Conservation (phyloP, 1,140 invertebrate species). For the Eciton burchellii region DNA sequence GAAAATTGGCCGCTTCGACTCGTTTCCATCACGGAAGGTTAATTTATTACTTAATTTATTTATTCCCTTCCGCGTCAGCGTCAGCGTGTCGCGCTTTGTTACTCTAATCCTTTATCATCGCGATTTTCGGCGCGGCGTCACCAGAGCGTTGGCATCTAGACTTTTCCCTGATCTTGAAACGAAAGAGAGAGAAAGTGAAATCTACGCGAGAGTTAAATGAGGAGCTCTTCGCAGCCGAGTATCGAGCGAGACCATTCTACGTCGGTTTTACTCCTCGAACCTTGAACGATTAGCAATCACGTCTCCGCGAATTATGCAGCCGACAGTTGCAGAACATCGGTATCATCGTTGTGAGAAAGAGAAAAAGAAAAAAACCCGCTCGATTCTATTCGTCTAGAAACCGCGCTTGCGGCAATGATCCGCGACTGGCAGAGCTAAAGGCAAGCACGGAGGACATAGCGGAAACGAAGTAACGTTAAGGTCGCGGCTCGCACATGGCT, state of each 20-base stretch:
- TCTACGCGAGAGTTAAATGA: not conserved
- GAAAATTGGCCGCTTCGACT: conserved; percentile 65
- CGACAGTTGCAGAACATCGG: not conserved
- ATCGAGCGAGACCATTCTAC: too few species aligned
- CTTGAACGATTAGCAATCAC: too few species aligned
- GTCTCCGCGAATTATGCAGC: not conserved
- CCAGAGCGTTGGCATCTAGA: too few species aligned
- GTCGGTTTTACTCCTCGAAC: too few species aligned
- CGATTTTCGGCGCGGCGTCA: conserved; percentile 14
- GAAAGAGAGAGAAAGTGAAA: conserved; percentile 8
- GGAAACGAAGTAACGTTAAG: conserved; percentile 8
- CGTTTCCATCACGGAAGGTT: too few species aligned
- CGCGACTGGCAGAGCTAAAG: not conserved
- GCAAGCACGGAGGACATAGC: not conserved
- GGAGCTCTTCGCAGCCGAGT: too few species aligned
- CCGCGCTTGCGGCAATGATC: not conserved
- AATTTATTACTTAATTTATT: conserved; percentile 70
- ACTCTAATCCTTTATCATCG: conserved; percentile 19
- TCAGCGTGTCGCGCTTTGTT: conserved; percentile 64
- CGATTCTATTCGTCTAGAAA: not conserved
- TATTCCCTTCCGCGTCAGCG: conserved; percentile 64
- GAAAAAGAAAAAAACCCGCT: not conserved
- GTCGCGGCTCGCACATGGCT: conserved; percentile 1
- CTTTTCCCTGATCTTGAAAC: not conserved
- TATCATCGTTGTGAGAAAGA: too few species aligned